Conservation (phyloP, 2,797 vertebrate species). For the Chrosomus eos region DNA sequence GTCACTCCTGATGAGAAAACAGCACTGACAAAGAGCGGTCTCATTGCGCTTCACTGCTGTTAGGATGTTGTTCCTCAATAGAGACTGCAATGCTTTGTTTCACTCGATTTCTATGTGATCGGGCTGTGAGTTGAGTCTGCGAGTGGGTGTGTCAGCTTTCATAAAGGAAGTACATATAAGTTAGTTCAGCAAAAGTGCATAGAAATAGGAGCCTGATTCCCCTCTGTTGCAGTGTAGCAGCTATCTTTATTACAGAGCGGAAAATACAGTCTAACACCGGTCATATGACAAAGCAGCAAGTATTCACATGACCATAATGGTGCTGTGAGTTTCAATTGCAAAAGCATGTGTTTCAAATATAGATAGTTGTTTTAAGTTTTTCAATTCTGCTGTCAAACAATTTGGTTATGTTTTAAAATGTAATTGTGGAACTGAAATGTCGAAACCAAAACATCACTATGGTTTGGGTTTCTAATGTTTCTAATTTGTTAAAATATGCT, state of each 20-base stretch:
- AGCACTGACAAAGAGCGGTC: slow-evolving; percentile 46
- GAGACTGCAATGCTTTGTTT: slow-evolving; percentile 50
- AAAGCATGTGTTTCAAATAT: slow-evolving; percentile 84
- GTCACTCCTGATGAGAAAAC: slow-evolving; percentile 55
- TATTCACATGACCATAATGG: slow-evolving; percentile 80
- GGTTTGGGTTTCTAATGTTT: slow-evolving; percentile 71
- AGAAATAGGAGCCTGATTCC: slow-evolving; percentile 76
- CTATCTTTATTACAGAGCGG: slow-evolving; percentile 66
- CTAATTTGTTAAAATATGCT: slow-evolving; percentile 70
- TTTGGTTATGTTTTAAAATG: slow-evolving; percentile 74
- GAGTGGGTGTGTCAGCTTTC: slow-evolving; percentile 17
- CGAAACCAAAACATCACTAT: slow-evolving; percentile 71
- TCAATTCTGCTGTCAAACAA: slow-evolving; percentile 69
- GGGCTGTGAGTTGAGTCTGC: slow-evolving; percentile 18
- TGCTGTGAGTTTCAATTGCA: slow-evolving; percentile 73
- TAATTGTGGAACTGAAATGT: slow-evolving; percentile 66
- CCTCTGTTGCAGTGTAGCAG: slow-evolving; percentile 77
- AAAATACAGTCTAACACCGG: slow-evolving; percentile 40
- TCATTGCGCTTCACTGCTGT: slow-evolving; percentile 33
- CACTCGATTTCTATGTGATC: slow-evolving; percentile 33
- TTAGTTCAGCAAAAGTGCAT: slow-evolving; percentile 82
- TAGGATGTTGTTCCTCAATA: slow-evolving; percentile 24
- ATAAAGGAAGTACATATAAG: slow-evolving; percentile 52
- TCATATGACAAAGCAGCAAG: slow-evolving; percentile 70
- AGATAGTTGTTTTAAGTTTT: slow-evolving; percentile 83